phyloP scores from a whole-genome alignment of 2,113 vertebrate species.

The Poecilia latipinna region DNA sequence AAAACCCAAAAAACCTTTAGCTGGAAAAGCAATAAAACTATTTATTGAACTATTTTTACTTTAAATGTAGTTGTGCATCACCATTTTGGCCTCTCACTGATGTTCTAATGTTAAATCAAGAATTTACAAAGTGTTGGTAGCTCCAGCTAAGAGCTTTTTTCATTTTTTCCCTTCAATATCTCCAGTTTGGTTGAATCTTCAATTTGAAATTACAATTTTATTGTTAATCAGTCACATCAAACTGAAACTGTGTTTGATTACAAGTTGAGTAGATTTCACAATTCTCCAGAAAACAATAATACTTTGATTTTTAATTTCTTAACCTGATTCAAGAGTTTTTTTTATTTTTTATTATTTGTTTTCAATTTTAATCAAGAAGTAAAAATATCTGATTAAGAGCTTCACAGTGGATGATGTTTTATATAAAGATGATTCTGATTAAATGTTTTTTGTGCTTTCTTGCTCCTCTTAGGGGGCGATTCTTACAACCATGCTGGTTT shows the following conservation, averaged over 20 bases:
- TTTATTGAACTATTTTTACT: too few species aligned
- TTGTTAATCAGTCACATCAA: background rate
- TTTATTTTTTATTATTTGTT: background rate
- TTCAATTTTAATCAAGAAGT: background rate
- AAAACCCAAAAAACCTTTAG: too few species aligned
- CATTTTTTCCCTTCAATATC: background rate
- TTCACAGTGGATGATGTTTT: background rate
- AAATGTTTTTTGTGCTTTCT: background rate
- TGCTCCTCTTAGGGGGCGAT: constrained; percentile 86
- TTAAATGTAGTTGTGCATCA: background rate
- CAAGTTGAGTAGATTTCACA: background rate
- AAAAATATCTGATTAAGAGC: background rate
- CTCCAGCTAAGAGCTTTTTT: background rate
- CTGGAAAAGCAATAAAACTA: too few species aligned
- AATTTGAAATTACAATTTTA: background rate
- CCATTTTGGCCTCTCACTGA: background rate
- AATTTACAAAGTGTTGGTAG: fast-evolving
- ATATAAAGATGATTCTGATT: background rate
- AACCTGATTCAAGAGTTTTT: too few species aligned
- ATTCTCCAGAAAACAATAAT: background rate
- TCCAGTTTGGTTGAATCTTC: background rate
- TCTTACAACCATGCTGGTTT: constrained; percentile 96
- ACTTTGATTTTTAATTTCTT: background rate
- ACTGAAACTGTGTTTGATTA: fast-evolving
- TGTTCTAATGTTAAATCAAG: background rate